A percentile compares a stretch with the other conserved stretches of the same genome.
Evolutionary conservation across 2,113 vertebrate genomes (phyloP).

Genomic region (Cacatua alba): DNA sequence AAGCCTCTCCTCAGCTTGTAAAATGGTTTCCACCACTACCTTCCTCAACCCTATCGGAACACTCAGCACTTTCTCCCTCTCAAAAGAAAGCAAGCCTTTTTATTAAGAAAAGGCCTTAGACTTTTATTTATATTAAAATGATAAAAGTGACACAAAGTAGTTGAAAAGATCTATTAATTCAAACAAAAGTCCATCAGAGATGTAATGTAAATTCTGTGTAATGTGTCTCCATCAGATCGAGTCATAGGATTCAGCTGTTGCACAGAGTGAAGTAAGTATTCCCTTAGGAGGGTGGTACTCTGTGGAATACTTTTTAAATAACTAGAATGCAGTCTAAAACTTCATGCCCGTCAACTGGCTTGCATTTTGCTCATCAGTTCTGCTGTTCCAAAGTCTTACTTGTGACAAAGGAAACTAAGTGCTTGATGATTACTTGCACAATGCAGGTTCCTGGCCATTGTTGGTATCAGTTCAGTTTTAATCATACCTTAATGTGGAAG

Average conservation of each 20-base stretch:
- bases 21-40: constrained; percentile 45
- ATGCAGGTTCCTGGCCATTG: background rate
- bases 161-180: background rate
- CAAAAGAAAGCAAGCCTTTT: constrained; percentile 43
- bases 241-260: background rate
- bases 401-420: background rate
- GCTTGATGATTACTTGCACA: background rate
- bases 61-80: constrained; percentile 49
- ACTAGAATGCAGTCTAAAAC: background rate
- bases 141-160: constrained; percentile 51
- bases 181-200: constrained; percentile 10
- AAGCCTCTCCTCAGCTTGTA: constrained; percentile 49
- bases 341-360: background rate
- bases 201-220: background rate
- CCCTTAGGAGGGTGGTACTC: background rate
- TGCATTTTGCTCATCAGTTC: background rate
- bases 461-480: background rate
- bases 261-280: background rate
- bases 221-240: background rate
- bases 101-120: constrained; percentile 2
- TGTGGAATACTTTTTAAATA: background rate
- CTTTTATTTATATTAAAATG: constrained; percentile 59
- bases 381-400: background rate
- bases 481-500: background rate
- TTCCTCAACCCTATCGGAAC: background rate